Base-by-base conservation (phyloP, 2,797 vertebrate genomes). In the Neostethus bicornis region DNA sequence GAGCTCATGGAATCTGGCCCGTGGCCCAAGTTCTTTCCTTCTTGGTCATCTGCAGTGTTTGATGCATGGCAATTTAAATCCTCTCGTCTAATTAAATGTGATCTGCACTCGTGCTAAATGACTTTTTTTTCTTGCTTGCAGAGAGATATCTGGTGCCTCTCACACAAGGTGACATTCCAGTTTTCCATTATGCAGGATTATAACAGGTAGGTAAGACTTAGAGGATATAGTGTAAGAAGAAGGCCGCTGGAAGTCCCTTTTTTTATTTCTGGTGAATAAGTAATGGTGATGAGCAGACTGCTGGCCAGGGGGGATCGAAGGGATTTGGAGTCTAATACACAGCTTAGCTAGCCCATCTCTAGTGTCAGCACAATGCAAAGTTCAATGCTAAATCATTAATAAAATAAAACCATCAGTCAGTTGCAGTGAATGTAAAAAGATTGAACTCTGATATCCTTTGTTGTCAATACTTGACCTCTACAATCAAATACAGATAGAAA, bases 61-160 rank as follows among this genome's bases (percentile, higher is more conserved):
- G 91, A 92, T 91, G 91, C 91, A 90, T 91, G 87, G 88, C 89
- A 90, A 92, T 92, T 92, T 91, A 92, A 93, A 92, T 92, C 90
- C 90, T 88, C 85, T 87, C 85, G 76, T 91, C 90, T 92, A 93
- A 93, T 93, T 93, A 93, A 93, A 92, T 92, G 90, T 90, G 90
- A 92, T 92, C 90, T 91, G 87, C 85, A 88, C 90, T 92, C 86
- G 89, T 92, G 90, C 91, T 91, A 92, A 92, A 91, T 92, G 83
- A 90, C 91, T 90, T 92, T 92, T 88, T 28, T 80, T 84, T 67
- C 56, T 59, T 67, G 56, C 77, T 83, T 77, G 61, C 86, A 79
- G 84, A 91, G 86, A 87, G 87, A 89, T 91, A 91, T 91, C 88
- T 86, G 88, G 86, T 90, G 87, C 88, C 87, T 91, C 89, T 83